Evolutionary conservation across 2,113 vertebrate species (phyloP).

Genomic region (Pelvicachromis taeniatus): DNA sequence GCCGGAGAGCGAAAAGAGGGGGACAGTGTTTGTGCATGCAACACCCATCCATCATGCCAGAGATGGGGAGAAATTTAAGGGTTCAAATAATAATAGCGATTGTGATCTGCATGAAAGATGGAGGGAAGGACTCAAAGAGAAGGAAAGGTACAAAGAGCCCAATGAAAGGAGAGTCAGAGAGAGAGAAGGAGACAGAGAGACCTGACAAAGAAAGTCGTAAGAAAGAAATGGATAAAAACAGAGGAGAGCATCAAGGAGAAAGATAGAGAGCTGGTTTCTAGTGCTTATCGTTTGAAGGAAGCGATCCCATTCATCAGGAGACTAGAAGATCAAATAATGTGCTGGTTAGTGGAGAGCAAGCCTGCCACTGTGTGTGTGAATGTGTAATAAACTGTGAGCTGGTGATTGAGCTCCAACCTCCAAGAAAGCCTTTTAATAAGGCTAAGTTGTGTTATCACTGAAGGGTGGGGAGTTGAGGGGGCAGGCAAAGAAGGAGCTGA

Average conservation of each 20-base stretch:
- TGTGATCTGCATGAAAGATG: slow-evolving; percentile 10
- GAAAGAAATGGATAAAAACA: not conserved
- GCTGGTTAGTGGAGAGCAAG: slow-evolving; percentile 11
- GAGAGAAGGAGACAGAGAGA: not conserved
- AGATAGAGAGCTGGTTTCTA: slow-evolving; percentile 8
- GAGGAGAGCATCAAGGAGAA: slow-evolving; percentile 32
- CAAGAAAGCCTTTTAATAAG: slow-evolving; percentile 18
- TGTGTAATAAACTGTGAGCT: slow-evolving; percentile 8
- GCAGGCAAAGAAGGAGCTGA: not conserved
- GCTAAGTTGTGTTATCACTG: slow-evolving; percentile 32
- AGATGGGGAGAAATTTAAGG: slow-evolving; percentile 2
- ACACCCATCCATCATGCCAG: slow-evolving; percentile 16
- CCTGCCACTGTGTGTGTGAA: not conserved
- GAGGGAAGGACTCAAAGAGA: not conserved
- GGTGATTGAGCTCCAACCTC: not conserved
- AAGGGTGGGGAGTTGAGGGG: not conserved
- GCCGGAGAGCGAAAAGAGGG: not conserved
- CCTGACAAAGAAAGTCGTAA: not conserved
- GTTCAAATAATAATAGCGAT: slow-evolving; percentile 8
- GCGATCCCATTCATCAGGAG: slow-evolving; percentile 57
- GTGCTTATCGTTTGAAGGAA: slow-evolving; percentile 36
- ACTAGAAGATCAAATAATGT: slow-evolving; percentile 46
- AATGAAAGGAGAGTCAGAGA: not conserved
- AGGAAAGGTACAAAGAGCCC: not conserved
- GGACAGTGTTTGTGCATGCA: not conserved